phyloP scores from a whole-genome alignment of 2,113 vertebrate species.

The Datnioides undecimradiatus region DNA sequence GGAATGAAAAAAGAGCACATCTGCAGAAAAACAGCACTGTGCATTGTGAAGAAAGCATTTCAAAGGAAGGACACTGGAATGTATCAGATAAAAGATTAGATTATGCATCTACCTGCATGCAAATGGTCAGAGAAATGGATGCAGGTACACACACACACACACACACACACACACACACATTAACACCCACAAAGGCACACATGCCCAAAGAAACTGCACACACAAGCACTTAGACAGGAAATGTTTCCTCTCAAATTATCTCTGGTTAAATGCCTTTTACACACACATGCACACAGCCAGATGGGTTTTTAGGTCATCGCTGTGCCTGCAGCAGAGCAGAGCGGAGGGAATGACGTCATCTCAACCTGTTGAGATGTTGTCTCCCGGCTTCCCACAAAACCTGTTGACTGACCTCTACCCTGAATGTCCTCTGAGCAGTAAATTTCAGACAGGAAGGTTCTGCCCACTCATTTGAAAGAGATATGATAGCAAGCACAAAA shows the following conservation, averaged over 20 bases:
- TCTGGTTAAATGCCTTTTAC: slow-evolving; percentile 49
- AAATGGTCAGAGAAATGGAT: background rate
- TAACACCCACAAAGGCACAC: background rate
- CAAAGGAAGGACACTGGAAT: background rate
- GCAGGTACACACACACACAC: background rate
- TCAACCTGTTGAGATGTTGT: slow-evolving; percentile 54
- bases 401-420: slow-evolving; percentile 62
- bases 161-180: background rate
- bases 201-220: background rate
- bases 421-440: slow-evolving; percentile 26
- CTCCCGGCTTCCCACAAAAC: slow-evolving; percentile 38
- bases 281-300: slow-evolving; percentile 49
- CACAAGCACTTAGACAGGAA: slow-evolving; percentile 24
- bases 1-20: background rate
- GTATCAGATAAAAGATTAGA: slow-evolving; percentile 19
- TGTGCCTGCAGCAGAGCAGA: slow-evolving; percentile 48
- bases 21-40: background rate
- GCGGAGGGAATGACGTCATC: slow-evolving; percentile 49
- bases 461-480: slow-evolving; percentile 9
- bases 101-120: slow-evolving; percentile 23
- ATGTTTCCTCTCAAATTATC: slow-evolving; percentile 40
- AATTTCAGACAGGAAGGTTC: background rate
- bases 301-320: slow-evolving; percentile 61
- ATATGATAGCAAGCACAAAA: background rate
- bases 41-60: slow-evolving; percentile 4